A percentile compares a stretch with the other conserved stretches of the same genome.
Evolutionary conservation across 2,797 vertebrate species (phyloP).

Genomic region (Anguilla obscura): DNA sequence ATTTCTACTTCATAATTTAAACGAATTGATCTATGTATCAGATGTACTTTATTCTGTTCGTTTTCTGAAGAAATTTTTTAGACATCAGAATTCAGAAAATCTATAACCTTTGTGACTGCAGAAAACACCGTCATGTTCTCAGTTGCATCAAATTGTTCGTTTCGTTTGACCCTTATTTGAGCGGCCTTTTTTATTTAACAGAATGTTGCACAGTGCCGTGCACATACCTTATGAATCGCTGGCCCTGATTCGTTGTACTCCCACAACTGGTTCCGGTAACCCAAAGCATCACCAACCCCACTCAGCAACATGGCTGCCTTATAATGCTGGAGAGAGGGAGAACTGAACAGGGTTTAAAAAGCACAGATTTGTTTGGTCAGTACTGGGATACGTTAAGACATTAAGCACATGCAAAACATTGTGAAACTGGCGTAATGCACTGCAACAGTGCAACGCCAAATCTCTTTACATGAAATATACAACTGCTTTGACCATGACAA

Average conservation of each 20-base stretch:
- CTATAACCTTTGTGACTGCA: neutral
- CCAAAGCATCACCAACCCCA: slow-evolving; percentile 78
- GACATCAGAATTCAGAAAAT: neutral
- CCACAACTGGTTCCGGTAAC: slow-evolving; percentile 76
- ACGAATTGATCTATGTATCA: neutral
- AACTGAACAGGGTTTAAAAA: slow-evolving; percentile 44
- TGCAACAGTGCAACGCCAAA: neutral
- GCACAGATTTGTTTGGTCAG: neutral
- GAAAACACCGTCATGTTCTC: neutral
- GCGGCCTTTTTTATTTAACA: neutral
- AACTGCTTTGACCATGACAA: neutral
- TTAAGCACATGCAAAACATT: neutral
- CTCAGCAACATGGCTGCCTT: slow-evolving; percentile 81
- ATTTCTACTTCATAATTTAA: neutral
- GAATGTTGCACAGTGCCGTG: too few species aligned
- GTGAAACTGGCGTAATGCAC: too few species aligned
- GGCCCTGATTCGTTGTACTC: slow-evolving; percentile 75
- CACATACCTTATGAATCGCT: slow-evolving; percentile 67
- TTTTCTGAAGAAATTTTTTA: neutral
- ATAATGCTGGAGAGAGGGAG: slow-evolving; percentile 56
- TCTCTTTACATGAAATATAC: neutral
- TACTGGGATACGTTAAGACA: neutral
- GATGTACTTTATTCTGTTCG: neutral
- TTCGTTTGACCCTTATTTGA: neutral
- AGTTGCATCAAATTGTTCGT: neutral